Conservation (phyloP, 2,113 vertebrate genomes). For the Opisthocomus hoazin region DNA sequence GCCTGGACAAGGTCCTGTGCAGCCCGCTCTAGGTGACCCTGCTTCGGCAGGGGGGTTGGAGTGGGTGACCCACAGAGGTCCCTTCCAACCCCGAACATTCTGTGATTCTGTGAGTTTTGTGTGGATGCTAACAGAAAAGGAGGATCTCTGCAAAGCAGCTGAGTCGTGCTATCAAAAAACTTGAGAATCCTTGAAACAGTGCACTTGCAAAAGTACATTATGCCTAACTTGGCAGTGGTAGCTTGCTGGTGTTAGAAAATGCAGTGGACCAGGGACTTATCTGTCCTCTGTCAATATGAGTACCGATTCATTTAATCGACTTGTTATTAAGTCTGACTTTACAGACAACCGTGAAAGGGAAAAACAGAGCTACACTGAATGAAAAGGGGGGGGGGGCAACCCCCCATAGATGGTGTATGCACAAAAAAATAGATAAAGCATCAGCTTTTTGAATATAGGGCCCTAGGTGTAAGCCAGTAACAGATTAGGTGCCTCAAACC, state of each 20-base stretch:
- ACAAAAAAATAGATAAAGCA: background rate
- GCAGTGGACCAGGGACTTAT: background rate
- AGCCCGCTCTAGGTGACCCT: no score
- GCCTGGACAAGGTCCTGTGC: no score
- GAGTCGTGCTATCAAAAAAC: background rate
- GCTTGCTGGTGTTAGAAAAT: background rate
- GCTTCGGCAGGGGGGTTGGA: no score
- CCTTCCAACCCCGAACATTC: no score
- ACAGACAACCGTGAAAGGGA: fast-evolving
- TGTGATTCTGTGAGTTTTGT: no score
- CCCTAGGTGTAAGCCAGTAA: background rate
- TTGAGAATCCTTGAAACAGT: background rate
- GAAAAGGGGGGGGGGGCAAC: background rate
- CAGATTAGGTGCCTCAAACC: background rate
- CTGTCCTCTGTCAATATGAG: background rate
- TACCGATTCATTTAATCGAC: background rate
- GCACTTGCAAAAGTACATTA: background rate
- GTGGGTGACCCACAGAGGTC: no score
- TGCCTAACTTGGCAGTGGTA: background rate
- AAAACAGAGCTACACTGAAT: background rate
- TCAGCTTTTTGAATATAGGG: background rate
- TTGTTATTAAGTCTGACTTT: background rate
- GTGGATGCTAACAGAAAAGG: background rate
- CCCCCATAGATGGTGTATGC: background rate
- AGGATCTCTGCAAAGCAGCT: background rate